phyloP scores from a whole-genome alignment of 2,888 invertebrate genomes.

The Balanococcus diminutus region DNA sequence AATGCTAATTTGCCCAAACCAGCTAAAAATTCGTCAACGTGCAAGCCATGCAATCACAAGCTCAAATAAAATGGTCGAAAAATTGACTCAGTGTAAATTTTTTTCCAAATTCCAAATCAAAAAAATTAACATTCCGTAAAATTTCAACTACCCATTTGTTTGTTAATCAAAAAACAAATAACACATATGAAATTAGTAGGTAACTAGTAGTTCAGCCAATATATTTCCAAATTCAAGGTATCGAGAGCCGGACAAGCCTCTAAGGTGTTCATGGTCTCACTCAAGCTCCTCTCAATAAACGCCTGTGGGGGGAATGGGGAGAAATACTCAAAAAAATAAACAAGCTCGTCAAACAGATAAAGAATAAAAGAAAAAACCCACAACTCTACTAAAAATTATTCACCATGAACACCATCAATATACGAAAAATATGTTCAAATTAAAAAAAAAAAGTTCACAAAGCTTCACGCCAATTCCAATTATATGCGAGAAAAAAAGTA shows the following conservation, averaged over 20 bases:
- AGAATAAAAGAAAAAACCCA: neutral
- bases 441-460: slow-evolving; percentile 7
- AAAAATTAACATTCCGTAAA: neutral
- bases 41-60: slow-evolving; percentile 1
- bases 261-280: neutral
- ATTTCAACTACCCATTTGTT: neutral
- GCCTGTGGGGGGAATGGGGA: too few relatives aligned
- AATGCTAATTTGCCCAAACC: neutral
- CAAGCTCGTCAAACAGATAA: neutral
- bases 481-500: slow-evolving; percentile 9
- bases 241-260: neutral
- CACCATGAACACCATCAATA: slow-evolving; percentile 12
- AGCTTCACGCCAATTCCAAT: slow-evolving; percentile 32
- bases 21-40: neutral
- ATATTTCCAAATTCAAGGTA: neutral
- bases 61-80: neutral
- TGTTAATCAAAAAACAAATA: neutral
- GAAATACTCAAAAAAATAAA: slow-evolving; percentile 6
- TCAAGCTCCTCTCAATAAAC: neutral
- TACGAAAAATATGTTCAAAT: neutral
- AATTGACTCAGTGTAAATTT: neutral
- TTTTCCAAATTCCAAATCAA: neutral
- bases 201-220: neutral
- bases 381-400: neutral
- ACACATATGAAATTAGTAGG: neutral